Conservation (phyloP, 2,113 vertebrate species). For the Athene cunicularia region DNA sequence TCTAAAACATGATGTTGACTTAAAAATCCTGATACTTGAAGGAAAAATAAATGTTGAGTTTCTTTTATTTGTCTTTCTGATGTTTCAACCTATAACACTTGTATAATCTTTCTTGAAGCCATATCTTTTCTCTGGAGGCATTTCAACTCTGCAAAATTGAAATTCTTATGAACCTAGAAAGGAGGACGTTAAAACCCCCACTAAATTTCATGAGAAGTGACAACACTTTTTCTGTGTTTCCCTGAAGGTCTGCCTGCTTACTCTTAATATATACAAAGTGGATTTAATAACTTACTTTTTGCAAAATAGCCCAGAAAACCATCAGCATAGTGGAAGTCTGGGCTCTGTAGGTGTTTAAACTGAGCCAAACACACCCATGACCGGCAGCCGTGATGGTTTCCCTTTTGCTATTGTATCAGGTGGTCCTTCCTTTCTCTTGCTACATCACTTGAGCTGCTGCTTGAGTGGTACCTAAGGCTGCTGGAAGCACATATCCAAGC, state of each 20-base stretch:
- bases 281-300: not conserved
- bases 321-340: not conserved
- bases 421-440: not conserved
- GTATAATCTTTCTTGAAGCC: not conserved
- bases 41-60: not conserved
- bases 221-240: not conserved
- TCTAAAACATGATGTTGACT: not conserved
- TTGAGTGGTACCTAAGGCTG: not conserved
- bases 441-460: not conserved
- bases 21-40: not conserved
- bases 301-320: not conserved
- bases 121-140: not conserved
- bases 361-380: rapidly evolving
- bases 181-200: not conserved
- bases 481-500: not conserved
- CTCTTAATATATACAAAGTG: not conserved
- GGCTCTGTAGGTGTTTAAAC: not conserved
- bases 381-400: rapidly evolving
- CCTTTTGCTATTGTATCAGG: rapidly evolving
- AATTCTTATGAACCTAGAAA: not conserved
- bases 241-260: not conserved
- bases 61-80: constrained; percentile 22
- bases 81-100: not conserved
- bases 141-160: not conserved
- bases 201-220: not conserved